Conservation (phyloP, 2,797 vertebrate genomes). For the Semaprochilodus insignis region DNA sequence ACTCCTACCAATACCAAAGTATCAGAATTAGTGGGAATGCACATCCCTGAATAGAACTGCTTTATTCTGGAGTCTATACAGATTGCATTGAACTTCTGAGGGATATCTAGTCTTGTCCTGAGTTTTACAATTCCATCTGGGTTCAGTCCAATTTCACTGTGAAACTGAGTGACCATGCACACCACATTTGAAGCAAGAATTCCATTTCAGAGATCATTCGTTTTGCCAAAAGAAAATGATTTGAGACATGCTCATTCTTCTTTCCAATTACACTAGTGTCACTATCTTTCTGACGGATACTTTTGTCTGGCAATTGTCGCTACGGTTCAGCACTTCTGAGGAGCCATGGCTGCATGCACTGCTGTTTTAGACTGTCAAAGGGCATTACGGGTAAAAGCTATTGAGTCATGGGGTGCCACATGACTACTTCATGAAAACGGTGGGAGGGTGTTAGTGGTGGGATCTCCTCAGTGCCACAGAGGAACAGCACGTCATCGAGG, state of each 20-base stretch:
- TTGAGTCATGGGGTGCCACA: conserved; percentile 46
- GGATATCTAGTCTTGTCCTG: neutral
- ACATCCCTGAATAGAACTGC: no score
- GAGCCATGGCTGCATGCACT: conserved; percentile 17
- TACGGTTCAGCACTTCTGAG: conserved; percentile 18
- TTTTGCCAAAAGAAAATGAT: neutral
- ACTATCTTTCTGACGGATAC: conserved; percentile 18
- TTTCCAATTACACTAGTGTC: neutral
- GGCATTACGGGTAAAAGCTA: conserved; percentile 46
- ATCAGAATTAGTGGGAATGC: no score
- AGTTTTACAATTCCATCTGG: neutral
- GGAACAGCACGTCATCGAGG: conserved; percentile 39
- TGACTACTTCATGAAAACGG: conserved; percentile 50
- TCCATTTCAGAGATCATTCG: neutral
- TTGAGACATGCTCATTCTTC: conserved; percentile 10
- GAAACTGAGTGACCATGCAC: neutral
- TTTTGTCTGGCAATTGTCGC: conserved; percentile 14
- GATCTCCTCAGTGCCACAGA: conserved; percentile 43
- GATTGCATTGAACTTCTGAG: no score
- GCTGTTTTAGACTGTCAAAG: conserved; percentile 14
- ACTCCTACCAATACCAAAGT: no score
- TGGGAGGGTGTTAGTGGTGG: conserved; percentile 49
- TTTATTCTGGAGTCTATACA: no score
- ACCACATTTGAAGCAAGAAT: neutral
- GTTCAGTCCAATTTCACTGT: neutral